Base-by-base conservation (phyloP, 2,888 invertebrate species). In the Phortica okadai region DNA sequence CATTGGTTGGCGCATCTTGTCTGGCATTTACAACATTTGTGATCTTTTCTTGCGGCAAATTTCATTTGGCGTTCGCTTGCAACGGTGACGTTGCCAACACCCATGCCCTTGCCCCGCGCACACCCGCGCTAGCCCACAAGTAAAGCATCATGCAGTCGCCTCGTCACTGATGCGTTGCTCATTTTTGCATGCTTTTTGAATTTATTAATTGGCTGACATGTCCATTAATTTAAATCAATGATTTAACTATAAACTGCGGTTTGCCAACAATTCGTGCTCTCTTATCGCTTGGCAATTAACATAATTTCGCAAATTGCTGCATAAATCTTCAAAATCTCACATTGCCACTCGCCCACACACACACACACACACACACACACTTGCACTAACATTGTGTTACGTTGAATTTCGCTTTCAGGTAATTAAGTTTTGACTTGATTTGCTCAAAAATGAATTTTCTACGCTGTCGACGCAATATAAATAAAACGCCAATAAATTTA, bases 201-300 rank as follows among this genome's bases (percentile, higher is more conserved):
- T 90, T 88, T 91, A 91, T 91, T 91, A 91, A 90, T 91, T 91
- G 90, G 90, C 86, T 91, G 91, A 91, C 91, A 89, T 89, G 84
- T 86, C 84, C 91, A 90, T 90, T 91, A 89, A 90, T 91, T 91
- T 86, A 85, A 89, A 87, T 89, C 89, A 89, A 88, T 89, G 90
- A 90, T 89, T 88, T 82, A 83, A 82, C 74, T 75, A 72, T 69
- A 56, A 74, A 44, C 70, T 11, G 67, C 69, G 76, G 33, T 33
- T 81, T 74, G 76, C 78, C 73, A 62, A 74, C 74, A 67, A 76
- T 72, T 74, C 62, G 76, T 73, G 59, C 56, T 25, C n/a, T 41
- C 58, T 50, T 50, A 41, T 58, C 42, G 3, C 73, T 25, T 14
- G 73, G 83, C 83, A 84, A 86, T 86, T 87, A 88, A 83, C 87